A percentile compares a stretch with the other conserved stretches of the same genome.
Conservation (phyloP, 2,113 vertebrate species). For the Taxidea taxus region DNA sequence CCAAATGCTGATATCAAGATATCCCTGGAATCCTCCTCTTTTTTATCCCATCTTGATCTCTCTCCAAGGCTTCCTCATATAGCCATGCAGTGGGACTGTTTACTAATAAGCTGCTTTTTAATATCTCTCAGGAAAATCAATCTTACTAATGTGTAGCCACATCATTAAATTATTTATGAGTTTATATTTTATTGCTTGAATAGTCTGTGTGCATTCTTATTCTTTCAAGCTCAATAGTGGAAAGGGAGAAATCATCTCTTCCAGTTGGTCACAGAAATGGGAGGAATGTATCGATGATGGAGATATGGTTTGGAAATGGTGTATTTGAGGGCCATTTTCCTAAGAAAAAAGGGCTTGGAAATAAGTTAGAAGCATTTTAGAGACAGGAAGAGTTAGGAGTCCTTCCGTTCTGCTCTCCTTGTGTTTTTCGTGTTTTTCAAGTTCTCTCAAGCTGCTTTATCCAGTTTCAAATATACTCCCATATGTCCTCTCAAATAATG, state of each 20-base stretch:
- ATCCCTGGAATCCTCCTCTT: too few species aligned
- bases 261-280: neutral
- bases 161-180: neutral
- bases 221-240: neutral
- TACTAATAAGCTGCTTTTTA: neutral
- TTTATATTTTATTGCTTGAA: neutral
- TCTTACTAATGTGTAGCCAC: neutral
- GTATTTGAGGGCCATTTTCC: neutral
- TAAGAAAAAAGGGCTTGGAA: neutral
- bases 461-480: neutral
- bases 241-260: neutral
- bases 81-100: neutral
- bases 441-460: neutral
- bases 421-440: neutral
- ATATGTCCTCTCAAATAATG: neutral
- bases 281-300: neutral
- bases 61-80: neutral
- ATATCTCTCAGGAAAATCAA: neutral
- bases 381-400: fast-evolving
- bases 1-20: neutral
- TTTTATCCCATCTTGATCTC: neutral
- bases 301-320: neutral
- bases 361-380: neutral
- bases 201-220: neutral
- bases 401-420: neutral